phyloP scores from a whole-genome alignment of 1,140 invertebrate genomes.

The Drosophila truncata region DNA sequence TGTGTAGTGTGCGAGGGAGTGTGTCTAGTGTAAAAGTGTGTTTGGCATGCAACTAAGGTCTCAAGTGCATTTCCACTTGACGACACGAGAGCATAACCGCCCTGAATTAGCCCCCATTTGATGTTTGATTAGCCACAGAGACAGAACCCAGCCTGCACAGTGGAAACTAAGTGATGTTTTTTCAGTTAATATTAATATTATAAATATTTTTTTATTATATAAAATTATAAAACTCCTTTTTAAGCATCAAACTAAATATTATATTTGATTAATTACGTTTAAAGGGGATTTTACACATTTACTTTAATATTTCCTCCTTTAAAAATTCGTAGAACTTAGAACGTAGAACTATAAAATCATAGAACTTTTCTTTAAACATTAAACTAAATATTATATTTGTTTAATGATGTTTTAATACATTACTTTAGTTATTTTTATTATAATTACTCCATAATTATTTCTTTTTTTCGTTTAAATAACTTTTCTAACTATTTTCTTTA shows the following conservation, averaged over 20 bases:
- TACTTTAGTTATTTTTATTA: not conserved
- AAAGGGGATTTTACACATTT: not conserved
- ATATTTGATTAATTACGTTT: not conserved
- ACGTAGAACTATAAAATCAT: too few relatives aligned
- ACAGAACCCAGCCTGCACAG: not conserved
- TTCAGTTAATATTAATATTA: not conserved
- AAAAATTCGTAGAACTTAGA: too few relatives aligned
- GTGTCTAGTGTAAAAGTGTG: conserved; percentile 14
- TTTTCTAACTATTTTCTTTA: too few relatives aligned
- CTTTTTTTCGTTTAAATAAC: not conserved
- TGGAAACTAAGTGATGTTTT: not conserved
- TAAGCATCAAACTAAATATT: not conserved
- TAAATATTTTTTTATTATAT: not conserved
- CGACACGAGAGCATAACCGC: conserved; percentile 50
- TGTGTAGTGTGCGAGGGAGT: conserved; percentile 12
- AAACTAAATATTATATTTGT: too few relatives aligned
- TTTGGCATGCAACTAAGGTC: conserved; percentile 50
- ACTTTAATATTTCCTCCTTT: not conserved
- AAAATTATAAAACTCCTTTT: not conserved
- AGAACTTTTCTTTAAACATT: too few relatives aligned
- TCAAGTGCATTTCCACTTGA: conserved; percentile 48
- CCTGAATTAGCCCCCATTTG: conserved; percentile 34
- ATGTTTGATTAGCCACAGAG: conserved; percentile 46
- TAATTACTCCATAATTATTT: not conserved
- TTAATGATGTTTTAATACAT: not conserved